These are phyloP conservation scores for Oriolus oriolus DNA, from an alignment of 2,113 vertebrate species.

Conservation along the genomic window DNA sequence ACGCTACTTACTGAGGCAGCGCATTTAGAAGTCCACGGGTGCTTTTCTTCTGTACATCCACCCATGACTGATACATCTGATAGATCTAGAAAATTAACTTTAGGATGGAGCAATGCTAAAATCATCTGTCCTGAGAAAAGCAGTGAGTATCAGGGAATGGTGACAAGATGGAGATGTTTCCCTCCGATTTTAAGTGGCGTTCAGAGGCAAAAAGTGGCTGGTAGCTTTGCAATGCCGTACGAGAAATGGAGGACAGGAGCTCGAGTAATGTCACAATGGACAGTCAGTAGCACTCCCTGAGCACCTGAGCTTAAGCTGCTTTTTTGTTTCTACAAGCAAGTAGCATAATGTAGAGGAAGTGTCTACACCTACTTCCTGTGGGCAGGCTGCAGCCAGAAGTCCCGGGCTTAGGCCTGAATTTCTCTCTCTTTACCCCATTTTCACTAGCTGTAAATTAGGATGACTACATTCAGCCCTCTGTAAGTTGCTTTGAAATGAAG, in stretches of 20 bases:
- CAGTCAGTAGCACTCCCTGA: background rate
- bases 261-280: background rate
- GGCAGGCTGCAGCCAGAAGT: background rate
- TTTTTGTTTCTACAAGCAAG: background rate
- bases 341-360: background rate
- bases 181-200: background rate
- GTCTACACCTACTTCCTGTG: background rate
- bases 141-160: background rate
- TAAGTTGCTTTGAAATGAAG: background rate
- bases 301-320: background rate
- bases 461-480: background rate
- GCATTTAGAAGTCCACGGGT: background rate
- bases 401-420: background rate
- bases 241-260: background rate
- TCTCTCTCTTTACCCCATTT: background rate
- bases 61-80: background rate
- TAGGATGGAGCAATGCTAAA: background rate
- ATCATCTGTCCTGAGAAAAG: background rate
- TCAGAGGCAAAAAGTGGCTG: background rate
- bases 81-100: background rate
- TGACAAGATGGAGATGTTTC: background rate
- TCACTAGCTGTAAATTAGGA: background rate
- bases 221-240: background rate
- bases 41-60: background rate
- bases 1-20: background rate